Evolutionary conservation across 2,888 invertebrate species (phyloP).

Genomic region (Drepana falcataria): DNA sequence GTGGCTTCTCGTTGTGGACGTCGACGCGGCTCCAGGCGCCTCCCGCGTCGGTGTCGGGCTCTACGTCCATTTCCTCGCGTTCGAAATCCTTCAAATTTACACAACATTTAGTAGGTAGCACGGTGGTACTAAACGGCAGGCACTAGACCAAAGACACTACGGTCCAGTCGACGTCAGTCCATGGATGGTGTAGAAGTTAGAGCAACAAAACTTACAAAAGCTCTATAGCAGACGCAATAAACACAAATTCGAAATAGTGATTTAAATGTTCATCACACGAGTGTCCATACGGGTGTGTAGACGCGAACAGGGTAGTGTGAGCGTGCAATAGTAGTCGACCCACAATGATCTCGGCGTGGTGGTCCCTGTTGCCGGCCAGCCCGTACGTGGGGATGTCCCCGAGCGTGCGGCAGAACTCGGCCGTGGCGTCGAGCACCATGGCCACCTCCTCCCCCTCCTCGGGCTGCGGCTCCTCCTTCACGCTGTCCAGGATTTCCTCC

Average conservation of each 20-base stretch:
- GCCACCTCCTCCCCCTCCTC: conserved; percentile 52
- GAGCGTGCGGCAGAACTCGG: conserved; percentile 97
- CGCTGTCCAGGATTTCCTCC: conserved; percentile 64
- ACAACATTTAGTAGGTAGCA: too few relatives aligned
- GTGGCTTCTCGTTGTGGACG: conserved; percentile 67
- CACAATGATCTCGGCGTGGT: conserved; percentile 81
- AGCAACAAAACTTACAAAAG: too few relatives aligned
- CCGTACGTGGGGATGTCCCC: conserved; percentile 98
- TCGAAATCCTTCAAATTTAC: conserved; percentile 44
- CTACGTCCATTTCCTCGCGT: conserved; percentile 53
- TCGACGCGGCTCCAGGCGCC: conserved; percentile 93
- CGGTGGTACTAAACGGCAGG: too few relatives aligned
- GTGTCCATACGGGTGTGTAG: too few relatives aligned
- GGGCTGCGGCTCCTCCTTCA: conserved; percentile 75
- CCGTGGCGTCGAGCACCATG: conserved; percentile 94
- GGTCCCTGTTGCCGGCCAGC: conserved; percentile 92
- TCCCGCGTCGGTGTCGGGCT: conserved; percentile 69
- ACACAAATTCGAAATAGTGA: too few relatives aligned
- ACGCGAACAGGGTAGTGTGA: neutral
- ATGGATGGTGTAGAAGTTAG: too few relatives aligned
- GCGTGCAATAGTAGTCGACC: neutral
- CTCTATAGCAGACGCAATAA: too few relatives aligned
- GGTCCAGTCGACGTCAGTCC: too few relatives aligned
- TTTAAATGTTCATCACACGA: too few relatives aligned
- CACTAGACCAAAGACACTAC: too few relatives aligned